Evolutionary conservation across 92 coral and sea anemone genomes (phyloP).

Genomic region (Anthopleura xanthogrammica): DNA sequence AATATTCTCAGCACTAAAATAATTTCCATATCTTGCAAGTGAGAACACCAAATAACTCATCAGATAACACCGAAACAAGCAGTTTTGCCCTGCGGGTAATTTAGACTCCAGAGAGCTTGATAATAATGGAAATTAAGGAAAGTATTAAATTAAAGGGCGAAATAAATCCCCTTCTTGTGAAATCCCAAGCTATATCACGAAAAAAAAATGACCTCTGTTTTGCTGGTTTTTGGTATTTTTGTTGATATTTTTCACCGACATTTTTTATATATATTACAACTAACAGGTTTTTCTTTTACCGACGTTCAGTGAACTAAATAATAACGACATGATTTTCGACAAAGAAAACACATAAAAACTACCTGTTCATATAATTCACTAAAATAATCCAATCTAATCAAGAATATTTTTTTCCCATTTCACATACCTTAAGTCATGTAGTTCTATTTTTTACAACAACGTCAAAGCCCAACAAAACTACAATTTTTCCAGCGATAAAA

Average conservation of each 20-base stretch:
- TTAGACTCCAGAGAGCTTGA: background rate
- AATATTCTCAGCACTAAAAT: no score
- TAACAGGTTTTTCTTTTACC: background rate
- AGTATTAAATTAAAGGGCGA: no score
- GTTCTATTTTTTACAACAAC: background rate
- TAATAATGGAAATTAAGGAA: no score
- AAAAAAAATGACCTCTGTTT: background rate
- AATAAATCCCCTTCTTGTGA: no score
- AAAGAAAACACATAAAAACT: background rate
- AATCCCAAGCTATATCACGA: no score
- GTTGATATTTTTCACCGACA: background rate
- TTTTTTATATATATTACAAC: background rate
- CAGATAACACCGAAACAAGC: background rate
- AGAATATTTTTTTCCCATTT: background rate
- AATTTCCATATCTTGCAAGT: no score
- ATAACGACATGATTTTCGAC: background rate
- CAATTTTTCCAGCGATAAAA: background rate
- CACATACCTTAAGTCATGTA: background rate
- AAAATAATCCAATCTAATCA: background rate
- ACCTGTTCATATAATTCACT: conserved; percentile 6
- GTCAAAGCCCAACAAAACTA: background rate
- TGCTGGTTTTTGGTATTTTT: background rate
- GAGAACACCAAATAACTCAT: background rate
- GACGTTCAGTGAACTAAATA: background rate
- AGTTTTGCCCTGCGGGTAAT: background rate